Evolutionary conservation across 2,113 vertebrate genomes (phyloP).

Genomic region (Daboia siamensis): DNA sequence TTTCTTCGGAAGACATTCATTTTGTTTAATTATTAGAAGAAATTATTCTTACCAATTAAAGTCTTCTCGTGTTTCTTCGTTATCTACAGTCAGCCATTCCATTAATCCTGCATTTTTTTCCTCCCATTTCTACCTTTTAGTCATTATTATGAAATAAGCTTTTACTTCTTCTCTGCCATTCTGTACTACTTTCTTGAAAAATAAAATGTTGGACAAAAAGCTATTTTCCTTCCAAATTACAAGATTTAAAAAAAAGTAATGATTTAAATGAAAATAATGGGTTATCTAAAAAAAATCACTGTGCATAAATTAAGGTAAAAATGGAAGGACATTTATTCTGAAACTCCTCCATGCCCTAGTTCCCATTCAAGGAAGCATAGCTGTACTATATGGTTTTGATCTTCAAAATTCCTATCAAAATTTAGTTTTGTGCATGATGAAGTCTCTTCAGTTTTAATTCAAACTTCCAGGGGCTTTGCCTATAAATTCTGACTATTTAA

Average conservation of each 20-base stretch:
- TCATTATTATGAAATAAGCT: not conserved
- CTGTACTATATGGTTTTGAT: not conserved
- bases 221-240: not conserved
- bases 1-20: not conserved
- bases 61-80: not conserved
- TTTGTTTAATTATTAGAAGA: rapidly evolving
- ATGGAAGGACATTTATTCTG: not conserved
- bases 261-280: not conserved
- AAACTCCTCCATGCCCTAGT: not conserved
- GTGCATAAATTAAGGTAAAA: not conserved
- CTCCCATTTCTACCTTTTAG: not conserved
- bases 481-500: not conserved
- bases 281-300: slow-evolving; percentile 9
- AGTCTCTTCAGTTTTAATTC: not conserved
- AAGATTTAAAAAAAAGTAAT: not conserved
- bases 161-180: not conserved
- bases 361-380: not conserved
- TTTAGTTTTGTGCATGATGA: not conserved
- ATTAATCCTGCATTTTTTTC: not conserved
- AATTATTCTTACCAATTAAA: not conserved
- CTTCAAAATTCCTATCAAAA: not conserved
- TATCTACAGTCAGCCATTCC: slow-evolving; percentile 16
- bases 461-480: not conserved
- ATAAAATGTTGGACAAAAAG: not conserved
- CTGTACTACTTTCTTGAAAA: not conserved